phyloP scores from a whole-genome alignment of 2,888 invertebrate species.

The Schrankia costaestrigalis region DNA sequence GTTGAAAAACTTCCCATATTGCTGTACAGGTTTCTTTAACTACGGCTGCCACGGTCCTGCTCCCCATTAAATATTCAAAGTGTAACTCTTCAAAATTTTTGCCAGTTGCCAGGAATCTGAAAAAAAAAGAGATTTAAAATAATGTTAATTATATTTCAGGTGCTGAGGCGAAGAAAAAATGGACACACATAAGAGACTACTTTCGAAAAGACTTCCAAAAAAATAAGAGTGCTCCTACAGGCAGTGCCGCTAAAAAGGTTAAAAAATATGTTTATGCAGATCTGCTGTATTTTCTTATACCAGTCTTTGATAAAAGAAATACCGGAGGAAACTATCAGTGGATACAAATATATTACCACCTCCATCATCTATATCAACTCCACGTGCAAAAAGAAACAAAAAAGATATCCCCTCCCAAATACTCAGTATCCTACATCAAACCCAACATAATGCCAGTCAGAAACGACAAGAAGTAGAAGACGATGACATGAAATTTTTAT shows the following conservation, averaged over 20 bases:
- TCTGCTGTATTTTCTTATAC: conserved; percentile 15
- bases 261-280: conserved; percentile 17
- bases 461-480: conserved; percentile 15
- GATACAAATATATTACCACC: conserved; percentile 11
- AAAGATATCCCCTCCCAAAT: conserved; percentile 13
- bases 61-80: conserved; percentile 18
- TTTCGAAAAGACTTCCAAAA: conserved; percentile 12
- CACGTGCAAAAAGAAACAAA: conserved; percentile 10
- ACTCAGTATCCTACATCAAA: conserved; percentile 15
- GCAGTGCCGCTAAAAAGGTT: conserved; percentile 14
- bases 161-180: conserved; percentile 15
- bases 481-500: conserved; percentile 17
- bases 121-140: conserved; percentile 8
- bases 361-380: conserved; percentile 9
- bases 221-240: conserved; percentile 11
- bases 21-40: conserved; percentile 21
- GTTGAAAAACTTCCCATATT: conserved; percentile 18
- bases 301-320: conserved; percentile 12
- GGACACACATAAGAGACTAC: conserved; percentile 3
- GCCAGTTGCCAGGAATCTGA: conserved; percentile 23
- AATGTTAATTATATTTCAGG: conserved; percentile 13
- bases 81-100: conserved; percentile 17
- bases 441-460: conserved; percentile 15
- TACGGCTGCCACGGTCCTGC: conserved; percentile 14
- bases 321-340: conserved; percentile 9